phyloP scores from a whole-genome alignment of 2,113 vertebrate species.

The Bettongia penicillata region DNA sequence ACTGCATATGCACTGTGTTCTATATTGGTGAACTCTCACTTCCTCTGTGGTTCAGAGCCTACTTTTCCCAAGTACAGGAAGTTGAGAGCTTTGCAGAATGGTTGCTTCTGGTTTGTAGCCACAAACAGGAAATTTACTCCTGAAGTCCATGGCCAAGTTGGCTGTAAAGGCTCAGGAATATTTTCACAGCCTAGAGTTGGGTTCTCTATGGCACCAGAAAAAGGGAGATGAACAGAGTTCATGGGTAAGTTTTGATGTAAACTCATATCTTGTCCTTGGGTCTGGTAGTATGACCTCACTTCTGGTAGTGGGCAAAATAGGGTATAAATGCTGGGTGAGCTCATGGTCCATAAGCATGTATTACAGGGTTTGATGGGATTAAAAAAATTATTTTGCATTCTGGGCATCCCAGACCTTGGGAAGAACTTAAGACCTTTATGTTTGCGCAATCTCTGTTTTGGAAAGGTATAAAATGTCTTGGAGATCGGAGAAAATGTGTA shows the following conservation, averaged over 20 bases:
- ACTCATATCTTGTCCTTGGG: not conserved
- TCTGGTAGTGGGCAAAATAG: not conserved
- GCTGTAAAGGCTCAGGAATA: not conserved
- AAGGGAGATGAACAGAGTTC: no score
- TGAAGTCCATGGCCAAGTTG: not conserved
- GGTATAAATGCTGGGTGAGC: not conserved
- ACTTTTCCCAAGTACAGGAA: no score
- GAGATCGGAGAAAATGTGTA: not conserved
- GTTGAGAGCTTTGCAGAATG: no score
- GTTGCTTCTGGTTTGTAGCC: no score
- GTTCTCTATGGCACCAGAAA: no score
- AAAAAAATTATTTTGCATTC: not conserved
- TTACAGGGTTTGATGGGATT: not conserved
- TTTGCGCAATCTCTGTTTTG: not conserved
- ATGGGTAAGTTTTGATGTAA: no score
- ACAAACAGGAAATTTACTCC: no score
- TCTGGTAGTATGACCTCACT: not conserved
- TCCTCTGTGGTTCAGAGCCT: not conserved
- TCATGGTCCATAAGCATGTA: not conserved
- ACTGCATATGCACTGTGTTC: not conserved
- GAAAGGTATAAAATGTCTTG: not conserved
- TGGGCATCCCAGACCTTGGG: not conserved
- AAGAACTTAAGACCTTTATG: not conserved
- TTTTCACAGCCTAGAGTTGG: not conserved
- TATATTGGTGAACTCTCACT: not conserved